Conservation (phyloP, 2,888 invertebrate genomes). For the Macroteleia sp. region DNA sequence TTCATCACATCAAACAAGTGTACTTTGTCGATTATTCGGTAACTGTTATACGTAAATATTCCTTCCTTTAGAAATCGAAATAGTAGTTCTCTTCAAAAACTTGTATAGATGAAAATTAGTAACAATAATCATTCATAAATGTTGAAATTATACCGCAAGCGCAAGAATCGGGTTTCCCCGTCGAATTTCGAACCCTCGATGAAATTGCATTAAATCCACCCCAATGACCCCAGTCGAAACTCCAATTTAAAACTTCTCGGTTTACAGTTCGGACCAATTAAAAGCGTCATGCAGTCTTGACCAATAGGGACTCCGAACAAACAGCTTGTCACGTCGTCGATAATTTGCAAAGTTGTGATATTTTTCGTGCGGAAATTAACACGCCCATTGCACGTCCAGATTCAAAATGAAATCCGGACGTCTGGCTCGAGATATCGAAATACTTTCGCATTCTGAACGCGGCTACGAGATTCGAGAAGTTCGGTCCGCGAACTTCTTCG, state of each 20-base stretch:
- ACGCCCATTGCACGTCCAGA: constrained; percentile 37
- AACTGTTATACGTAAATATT: too few relatives aligned
- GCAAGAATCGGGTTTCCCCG: constrained; percentile 41
- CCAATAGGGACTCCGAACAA: constrained; percentile 17
- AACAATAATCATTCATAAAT: too few relatives aligned
- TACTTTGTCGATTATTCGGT: too few relatives aligned
- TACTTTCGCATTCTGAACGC: constrained; percentile 51
- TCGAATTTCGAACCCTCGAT: constrained; percentile 59
- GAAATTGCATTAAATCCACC: constrained; percentile 80
- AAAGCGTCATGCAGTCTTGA: constrained; percentile 37
- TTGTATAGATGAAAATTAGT: too few relatives aligned
- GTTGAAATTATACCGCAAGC: constrained; percentile 12
- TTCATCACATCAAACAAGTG: too few relatives aligned
- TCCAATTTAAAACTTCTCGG: constrained; percentile 80
- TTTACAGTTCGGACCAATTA: constrained; percentile 52
- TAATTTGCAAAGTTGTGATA: constrained; percentile 45
- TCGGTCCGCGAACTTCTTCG: constrained; percentile 52
- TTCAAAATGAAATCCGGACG: constrained; percentile 59
- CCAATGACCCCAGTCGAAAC: constrained; percentile 80
- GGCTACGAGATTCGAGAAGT: constrained; percentile 39
- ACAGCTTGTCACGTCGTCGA: constrained; percentile 45
- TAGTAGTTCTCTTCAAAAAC: too few relatives aligned
- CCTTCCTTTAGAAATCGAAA: too few relatives aligned
- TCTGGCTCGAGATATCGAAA: constrained; percentile 60
- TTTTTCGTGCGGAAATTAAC: constrained; percentile 42